Evolutionary conservation across 2,888 invertebrate genomes (phyloP), one percentile per base, ranked within the genome.

Genomic region (Theodoxus fluviatilis): DNA sequence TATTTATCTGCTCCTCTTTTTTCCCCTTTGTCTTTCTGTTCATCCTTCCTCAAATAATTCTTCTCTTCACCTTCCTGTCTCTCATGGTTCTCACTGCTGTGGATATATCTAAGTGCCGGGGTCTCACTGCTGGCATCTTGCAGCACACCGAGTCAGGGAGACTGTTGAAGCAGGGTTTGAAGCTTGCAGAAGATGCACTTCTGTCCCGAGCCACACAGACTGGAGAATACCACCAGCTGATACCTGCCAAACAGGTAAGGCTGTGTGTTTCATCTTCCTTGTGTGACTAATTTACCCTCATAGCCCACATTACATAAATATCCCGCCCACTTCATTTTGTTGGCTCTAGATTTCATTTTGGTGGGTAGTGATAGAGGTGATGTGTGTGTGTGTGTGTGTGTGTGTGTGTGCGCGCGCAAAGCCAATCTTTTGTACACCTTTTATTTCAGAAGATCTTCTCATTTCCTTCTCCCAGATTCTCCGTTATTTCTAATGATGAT

Each of bases 201-300:
- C 75, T 79, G 38, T 79, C 76, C 22, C 78, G 82, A 67, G 83
- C 84, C 15, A 82, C 78, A 49, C 76, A 75, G 18, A 78, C 75
- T 47, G 83, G 84, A 22, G 83, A 82, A 61, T 82, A 80, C 66
- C 75, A 85, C 57, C 83, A 80, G 37, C 76, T 80, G 1, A 81
- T 82, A 31, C 77, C 79, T n/a, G 75, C 78, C 28, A 82, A 80
- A 78, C 81, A 84, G 81, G 85, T 84, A 71, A 31, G 55, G 9
- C 3, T 15, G n/a, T 64, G 9, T 15, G 15, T 43, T 12, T 12
- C 1, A 28, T 18, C 33, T 1, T 33, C 33, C 2, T 6, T 25
- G 18, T 59, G 15, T 28, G 4, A 31, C 3, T n/a, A 7, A 25
- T n/a, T n/a, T n/a, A n/a, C n/a, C n/a, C n/a, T n/a, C n/a, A n/a